Evolutionary conservation across 1,140 invertebrate species (phyloP).

Genomic region (Drosophila gunungcola): DNA sequence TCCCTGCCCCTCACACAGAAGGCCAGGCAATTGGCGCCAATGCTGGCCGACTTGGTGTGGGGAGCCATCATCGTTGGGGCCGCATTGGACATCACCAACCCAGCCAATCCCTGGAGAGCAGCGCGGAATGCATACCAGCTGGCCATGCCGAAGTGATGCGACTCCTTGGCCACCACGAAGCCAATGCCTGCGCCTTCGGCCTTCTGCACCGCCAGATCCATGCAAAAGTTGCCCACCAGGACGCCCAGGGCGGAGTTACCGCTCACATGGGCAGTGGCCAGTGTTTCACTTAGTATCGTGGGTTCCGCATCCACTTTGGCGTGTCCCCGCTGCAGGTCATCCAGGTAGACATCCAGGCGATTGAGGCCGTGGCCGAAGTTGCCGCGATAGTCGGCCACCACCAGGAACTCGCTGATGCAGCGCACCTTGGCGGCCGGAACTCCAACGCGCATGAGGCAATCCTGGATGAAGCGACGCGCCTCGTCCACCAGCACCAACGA

Average conservation of each 20-base stretch:
- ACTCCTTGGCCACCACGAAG: slow-evolving; percentile 91
- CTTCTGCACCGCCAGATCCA: slow-evolving; percentile 94
- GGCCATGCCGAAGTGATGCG: slow-evolving; percentile 87
- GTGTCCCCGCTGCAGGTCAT: slow-evolving; percentile 86
- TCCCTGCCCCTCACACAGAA: slow-evolving; percentile 90
- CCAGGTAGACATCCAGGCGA: slow-evolving; percentile 89
- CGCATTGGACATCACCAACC: slow-evolving; percentile 95
- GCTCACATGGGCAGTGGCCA: slow-evolving; percentile 92
- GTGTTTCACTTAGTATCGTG: slow-evolving; percentile 88
- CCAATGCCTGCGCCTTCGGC: slow-evolving; percentile 92
- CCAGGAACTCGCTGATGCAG: slow-evolving; percentile 90
- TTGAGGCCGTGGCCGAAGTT: slow-evolving; percentile 96
- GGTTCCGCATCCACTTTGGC: slow-evolving; percentile 87
- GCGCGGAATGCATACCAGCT: slow-evolving; percentile 94
- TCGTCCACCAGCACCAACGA: slow-evolving; percentile 85
- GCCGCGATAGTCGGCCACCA: slow-evolving; percentile 93
- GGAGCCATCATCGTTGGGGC: slow-evolving; percentile 95
- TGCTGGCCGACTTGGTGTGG: slow-evolving; percentile 88
- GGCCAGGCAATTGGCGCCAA: slow-evolving; percentile 95
- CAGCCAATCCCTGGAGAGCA: slow-evolving; percentile 90
- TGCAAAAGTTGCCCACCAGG: slow-evolving; percentile 89
- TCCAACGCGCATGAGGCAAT: slow-evolving; percentile 89
- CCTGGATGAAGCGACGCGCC: slow-evolving; percentile 89
- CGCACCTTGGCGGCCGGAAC: slow-evolving; percentile 88
- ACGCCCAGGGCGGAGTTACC: slow-evolving; percentile 91